Conservation (phyloP, 2,797 vertebrate species). For the Liasis olivaceus region DNA sequence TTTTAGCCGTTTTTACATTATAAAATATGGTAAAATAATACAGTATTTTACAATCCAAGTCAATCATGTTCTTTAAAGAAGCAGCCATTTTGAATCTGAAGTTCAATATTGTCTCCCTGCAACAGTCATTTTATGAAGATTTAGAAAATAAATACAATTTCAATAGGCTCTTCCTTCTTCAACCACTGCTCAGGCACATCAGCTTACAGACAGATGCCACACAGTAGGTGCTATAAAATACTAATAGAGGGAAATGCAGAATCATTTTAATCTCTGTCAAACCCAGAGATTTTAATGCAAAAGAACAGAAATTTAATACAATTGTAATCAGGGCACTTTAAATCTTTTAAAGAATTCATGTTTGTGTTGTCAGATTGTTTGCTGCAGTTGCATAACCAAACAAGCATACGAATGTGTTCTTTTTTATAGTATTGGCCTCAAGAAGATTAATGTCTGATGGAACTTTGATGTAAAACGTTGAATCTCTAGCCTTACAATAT, state of each 20-base stretch:
- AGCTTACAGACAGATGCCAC: conserved; percentile 69
- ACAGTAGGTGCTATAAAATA: conserved; percentile 65
- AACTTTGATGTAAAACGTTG: conserved; percentile 28
- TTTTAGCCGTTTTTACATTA: conserved; percentile 26
- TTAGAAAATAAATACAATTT: conserved; percentile 71
- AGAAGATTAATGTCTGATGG: conserved; percentile 11
- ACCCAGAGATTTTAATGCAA: conserved; percentile 60
- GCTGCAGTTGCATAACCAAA: conserved; percentile 47
- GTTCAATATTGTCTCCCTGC: conserved; percentile 55
- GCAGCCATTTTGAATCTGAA: conserved; percentile 54
- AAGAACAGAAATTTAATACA: conserved; percentile 66
- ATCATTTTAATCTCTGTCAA: conserved; percentile 68
- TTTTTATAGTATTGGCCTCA: conserved; percentile 34
- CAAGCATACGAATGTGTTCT: conserved; percentile 5
- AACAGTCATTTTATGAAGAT: conserved; percentile 68
- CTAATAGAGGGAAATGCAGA: conserved; percentile 51
- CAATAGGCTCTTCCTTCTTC: conserved; percentile 65
- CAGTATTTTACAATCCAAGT: conserved; percentile 43
- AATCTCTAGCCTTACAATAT: conserved; percentile 33
- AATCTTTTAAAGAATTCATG: conserved; percentile 53
- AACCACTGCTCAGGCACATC: conserved; percentile 65
- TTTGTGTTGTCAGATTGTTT: conserved; percentile 68
- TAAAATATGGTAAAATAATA: conserved; percentile 45
- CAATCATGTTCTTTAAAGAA: conserved; percentile 47
- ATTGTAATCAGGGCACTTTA: conserved; percentile 72